A percentile compares a stretch with the other conserved stretches of the same genome.
Evolutionary conservation across 2,797 vertebrate species (phyloP).

Genomic region (Acanthurus tractus): DNA sequence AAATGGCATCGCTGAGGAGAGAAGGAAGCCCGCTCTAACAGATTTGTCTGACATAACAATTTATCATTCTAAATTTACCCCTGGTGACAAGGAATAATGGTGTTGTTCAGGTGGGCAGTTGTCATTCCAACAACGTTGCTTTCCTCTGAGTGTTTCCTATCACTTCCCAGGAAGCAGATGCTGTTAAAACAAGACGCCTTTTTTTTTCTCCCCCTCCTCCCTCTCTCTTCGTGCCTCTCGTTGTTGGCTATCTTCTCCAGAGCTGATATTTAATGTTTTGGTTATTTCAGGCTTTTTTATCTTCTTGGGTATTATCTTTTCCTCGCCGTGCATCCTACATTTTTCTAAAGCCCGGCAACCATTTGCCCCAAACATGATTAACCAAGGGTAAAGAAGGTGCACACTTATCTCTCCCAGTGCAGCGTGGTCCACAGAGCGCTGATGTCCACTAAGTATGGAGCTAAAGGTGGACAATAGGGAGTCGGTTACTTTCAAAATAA

Average conservation of each 20-base stretch:
- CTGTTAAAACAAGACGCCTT: constrained; percentile 68
- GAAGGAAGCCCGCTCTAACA: constrained; percentile 54
- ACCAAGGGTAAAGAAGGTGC: constrained; percentile 75
- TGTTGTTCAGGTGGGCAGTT: constrained; percentile 77
- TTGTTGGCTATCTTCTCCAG: constrained; percentile 62
- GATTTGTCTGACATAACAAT: constrained; percentile 76
- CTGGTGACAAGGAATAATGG: constrained; percentile 75
- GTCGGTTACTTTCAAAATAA: constrained; percentile 43
- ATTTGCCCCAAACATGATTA: constrained; percentile 79
- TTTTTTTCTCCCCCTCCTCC: not conserved
- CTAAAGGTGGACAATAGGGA: constrained; percentile 62
- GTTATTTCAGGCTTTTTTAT: constrained; percentile 79
- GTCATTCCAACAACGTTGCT: constrained; percentile 61
- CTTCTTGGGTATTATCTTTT: constrained; percentile 76
- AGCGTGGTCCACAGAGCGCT: constrained; percentile 59
- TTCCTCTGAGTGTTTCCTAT: constrained; percentile 72
- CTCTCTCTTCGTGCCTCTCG: constrained; percentile 43
- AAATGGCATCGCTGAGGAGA: constrained; percentile 55
- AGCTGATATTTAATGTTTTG: constrained; percentile 76
- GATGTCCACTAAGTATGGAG: constrained; percentile 61
- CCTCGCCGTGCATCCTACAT: constrained; percentile 52
- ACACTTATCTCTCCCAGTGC: constrained; percentile 73
- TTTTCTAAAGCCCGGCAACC: constrained; percentile 64
- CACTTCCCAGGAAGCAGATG: constrained; percentile 62
- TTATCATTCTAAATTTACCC: constrained; percentile 79